Evolutionary conservation across 2,888 invertebrate species (phyloP).

Genomic region (Drosophila ochracea): DNA sequence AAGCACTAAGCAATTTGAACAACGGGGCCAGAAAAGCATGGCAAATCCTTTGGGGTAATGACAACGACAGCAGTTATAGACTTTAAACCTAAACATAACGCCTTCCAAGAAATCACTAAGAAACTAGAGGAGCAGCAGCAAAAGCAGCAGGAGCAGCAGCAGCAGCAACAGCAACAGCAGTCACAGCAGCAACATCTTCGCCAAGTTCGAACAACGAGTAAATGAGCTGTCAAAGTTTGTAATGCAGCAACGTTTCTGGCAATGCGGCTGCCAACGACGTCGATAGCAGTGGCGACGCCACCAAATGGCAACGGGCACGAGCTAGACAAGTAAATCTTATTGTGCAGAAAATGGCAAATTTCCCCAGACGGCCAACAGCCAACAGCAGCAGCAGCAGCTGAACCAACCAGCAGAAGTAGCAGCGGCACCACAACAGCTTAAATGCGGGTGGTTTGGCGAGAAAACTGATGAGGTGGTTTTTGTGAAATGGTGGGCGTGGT

Average conservation of each 20-base stretch:
- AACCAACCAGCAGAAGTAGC: conserved; percentile 25
- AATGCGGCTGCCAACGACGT: conserved; percentile 49
- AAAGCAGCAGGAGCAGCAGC: conserved; percentile 20
- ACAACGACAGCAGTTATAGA: conserved; percentile 73
- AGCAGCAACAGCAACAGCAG: conserved; percentile 25
- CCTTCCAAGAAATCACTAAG: conserved; percentile 44
- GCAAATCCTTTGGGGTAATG: conserved; percentile 67
- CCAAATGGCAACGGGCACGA: conserved; percentile 75
- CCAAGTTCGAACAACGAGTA: conserved; percentile 80
- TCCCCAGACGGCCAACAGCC: conserved; percentile 81
- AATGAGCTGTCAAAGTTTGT: conserved; percentile 83
- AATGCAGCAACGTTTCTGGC: conserved; percentile 72
- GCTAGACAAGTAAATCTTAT: conserved; percentile 84
- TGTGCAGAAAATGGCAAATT: conserved; percentile 84
- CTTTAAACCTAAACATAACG: conserved; percentile 77
- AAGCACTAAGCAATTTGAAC: conserved; percentile 77
- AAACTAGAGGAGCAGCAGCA: conserved; percentile 12
- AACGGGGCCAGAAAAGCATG: conserved; percentile 63
- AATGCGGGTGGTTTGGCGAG: conserved; percentile 40
- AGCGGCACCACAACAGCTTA: conserved; percentile 40
- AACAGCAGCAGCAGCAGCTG: conserved; percentile 45
- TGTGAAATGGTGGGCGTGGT: background rate
- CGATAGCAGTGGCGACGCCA: conserved; percentile 34
- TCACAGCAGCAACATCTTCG: conserved; percentile 24
- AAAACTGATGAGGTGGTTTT: conserved; percentile 9